phyloP scores from a whole-genome alignment of 2,113 vertebrate species.

The Alces alces region DNA sequence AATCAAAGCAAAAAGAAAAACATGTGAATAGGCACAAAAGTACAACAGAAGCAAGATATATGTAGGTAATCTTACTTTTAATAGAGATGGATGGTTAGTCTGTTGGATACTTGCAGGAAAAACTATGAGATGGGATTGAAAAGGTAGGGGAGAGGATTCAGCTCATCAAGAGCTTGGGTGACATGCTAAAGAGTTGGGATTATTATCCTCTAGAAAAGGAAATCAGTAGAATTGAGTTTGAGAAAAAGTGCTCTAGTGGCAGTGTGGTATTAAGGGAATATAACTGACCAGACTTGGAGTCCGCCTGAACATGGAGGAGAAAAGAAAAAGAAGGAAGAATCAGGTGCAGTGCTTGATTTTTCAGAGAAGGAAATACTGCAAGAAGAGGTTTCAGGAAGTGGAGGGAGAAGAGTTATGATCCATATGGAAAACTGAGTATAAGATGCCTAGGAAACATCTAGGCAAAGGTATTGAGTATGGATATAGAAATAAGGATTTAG shows the following conservation, averaged over 20 bases:
- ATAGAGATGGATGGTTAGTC: neutral
- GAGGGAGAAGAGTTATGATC: neutral
- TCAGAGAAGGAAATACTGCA: neutral
- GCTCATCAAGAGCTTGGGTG: neutral
- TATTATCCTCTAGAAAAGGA: neutral
- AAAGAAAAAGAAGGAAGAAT: neutral
- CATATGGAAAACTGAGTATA: neutral
- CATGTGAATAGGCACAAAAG: neutral
- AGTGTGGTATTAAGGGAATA: neutral
- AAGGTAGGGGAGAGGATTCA: neutral
- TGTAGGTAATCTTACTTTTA: neutral
- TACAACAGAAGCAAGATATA: neutral
- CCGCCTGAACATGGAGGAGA: neutral
- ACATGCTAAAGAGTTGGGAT: neutral
- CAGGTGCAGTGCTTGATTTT: neutral
- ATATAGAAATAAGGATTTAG: neutral
- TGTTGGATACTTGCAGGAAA: neutral
- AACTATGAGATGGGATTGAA: neutral
- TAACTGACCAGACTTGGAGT: neutral
- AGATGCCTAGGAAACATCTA: neutral
- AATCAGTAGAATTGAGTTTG: neutral
- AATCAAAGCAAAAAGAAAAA: neutral
- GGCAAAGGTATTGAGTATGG: neutral
- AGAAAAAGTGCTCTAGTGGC: neutral
- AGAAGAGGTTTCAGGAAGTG: neutral